These are phyloP conservation scores for Delichon dasypus DNA, from an alignment of 2,797 vertebrate genomes.

Conservation along the genomic window DNA sequence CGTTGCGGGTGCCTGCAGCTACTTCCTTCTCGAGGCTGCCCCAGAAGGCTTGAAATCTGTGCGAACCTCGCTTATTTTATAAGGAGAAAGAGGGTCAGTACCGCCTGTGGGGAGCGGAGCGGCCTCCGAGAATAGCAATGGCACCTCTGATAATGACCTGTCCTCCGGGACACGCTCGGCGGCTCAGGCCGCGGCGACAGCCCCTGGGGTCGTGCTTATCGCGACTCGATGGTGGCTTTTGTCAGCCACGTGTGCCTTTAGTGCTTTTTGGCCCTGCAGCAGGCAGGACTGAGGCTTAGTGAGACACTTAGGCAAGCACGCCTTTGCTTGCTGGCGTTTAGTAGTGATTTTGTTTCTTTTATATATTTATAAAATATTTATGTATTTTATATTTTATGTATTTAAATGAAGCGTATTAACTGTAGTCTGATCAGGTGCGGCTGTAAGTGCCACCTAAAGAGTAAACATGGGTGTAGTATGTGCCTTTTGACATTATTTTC, in stretches of 20 bases:
- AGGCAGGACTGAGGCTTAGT: neutral
- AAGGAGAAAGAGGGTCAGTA: neutral
- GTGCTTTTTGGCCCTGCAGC: neutral
- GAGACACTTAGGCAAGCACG: fast-evolving
- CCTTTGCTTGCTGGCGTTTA: neutral
- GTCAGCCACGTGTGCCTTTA: neutral
- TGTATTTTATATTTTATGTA: no score
- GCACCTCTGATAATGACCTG: no score
- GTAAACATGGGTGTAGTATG: no score
- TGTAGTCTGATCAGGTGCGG: neutral
- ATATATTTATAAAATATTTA: no score
- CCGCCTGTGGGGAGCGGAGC: neutral
- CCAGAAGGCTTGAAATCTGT: neutral
- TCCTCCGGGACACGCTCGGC: neutral
- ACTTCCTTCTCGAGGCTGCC: neutral
- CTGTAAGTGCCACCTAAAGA: neutral
- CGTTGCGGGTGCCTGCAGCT: neutral
- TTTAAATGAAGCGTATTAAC: neutral
- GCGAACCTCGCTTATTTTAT: neutral
- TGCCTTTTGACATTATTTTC: neutral
- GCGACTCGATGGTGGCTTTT: neutral
- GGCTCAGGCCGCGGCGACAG: neutral
- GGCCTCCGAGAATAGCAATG: neutral
- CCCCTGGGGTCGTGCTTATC: fast-evolving
- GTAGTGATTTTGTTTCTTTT: neutral